Evolutionary conservation across 2,888 invertebrate species (phyloP), one percentile per base, ranked within the genome.

Genomic region (Calephelis perditalis): DNA sequence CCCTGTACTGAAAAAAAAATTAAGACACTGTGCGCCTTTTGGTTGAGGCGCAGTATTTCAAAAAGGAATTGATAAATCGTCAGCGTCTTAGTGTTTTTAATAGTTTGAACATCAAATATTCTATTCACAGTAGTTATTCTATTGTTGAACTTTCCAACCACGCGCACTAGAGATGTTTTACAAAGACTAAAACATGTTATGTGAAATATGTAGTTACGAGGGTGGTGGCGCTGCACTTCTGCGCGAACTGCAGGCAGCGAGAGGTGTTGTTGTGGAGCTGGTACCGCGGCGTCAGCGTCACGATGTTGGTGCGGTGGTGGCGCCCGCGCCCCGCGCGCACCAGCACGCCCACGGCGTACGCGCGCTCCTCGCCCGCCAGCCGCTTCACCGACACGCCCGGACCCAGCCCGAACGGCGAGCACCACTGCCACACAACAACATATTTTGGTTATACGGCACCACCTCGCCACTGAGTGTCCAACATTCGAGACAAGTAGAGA

Each of bases 231-330:
- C 95, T 94, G 82, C 96, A 97, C 76, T 94, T 93, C 86, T 99
- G 99, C 59, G 97, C 95, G 79, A 99, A 95, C 76, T 97, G 95
- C 71, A 99, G 90, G 59, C 94, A 94, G 72, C 92, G 92, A 12
- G 92, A 86, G 65, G 94, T 97, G 79, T 95, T 94, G 88, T 99
- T 99, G 86, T 98, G 96, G 62, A 99, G 91, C 82, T 98, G 96
- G 88, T 96, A 99, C 68, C 98, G 92, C 46, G 99, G 98, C 12
- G 98, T 96, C 71, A 99, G 93, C 6, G 97, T 97, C 44, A 98
- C 96, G 71, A 99, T 96, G 78, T 95, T 96, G 43, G 99, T 98
- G 75, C 95, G 94, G 8, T 96, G 92, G 90, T 99, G 98, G 71
- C 96, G 93, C 47, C 98, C 98, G 71, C 96, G 93, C 0, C 98